These are phyloP conservation scores for Erebia palarica DNA, from an alignment of 2,888 invertebrate species.

Conservation along the genomic window DNA sequence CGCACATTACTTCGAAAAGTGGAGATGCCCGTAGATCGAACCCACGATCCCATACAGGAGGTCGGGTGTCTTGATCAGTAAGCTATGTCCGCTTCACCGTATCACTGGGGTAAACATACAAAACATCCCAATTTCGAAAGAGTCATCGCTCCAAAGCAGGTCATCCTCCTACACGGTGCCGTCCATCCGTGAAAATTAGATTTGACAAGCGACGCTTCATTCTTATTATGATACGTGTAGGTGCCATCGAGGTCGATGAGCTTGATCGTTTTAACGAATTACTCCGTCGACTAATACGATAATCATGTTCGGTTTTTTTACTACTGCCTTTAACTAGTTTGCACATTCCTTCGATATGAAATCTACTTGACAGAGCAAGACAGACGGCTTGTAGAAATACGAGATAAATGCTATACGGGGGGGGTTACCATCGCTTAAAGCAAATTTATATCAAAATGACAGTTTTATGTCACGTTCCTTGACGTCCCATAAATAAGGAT, in stretches of 20 bases:
- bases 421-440: too few relatives aligned
- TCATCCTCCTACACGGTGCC: constrained; percentile 1
- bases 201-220: constrained; percentile 6
- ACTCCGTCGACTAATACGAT: background rate
- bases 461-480: too few relatives aligned
- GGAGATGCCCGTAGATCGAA: too few relatives aligned
- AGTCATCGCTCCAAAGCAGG: background rate
- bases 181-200: constrained; percentile 7
- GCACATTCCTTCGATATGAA: background rate
- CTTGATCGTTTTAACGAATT: constrained; percentile 6
- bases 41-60: too few relatives aligned
- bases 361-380: background rate
- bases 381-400: background rate
- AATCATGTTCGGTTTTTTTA: background rate
- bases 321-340: background rate
- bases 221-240: constrained; percentile 10
- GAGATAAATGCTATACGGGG: background rate
- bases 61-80: too few relatives aligned
- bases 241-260: constrained; percentile 1
- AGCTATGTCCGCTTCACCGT: too few relatives aligned
- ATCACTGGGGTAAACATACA: too few relatives aligned
- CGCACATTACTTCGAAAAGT: too few relatives aligned
- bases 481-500: too few relatives aligned
- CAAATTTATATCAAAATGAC: too few relatives aligned
- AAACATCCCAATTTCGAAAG: too few relatives aligned